Evolutionary conservation across 2,797 vertebrate species (phyloP).

Genomic region (Dicrostonyx torquatus): DNA sequence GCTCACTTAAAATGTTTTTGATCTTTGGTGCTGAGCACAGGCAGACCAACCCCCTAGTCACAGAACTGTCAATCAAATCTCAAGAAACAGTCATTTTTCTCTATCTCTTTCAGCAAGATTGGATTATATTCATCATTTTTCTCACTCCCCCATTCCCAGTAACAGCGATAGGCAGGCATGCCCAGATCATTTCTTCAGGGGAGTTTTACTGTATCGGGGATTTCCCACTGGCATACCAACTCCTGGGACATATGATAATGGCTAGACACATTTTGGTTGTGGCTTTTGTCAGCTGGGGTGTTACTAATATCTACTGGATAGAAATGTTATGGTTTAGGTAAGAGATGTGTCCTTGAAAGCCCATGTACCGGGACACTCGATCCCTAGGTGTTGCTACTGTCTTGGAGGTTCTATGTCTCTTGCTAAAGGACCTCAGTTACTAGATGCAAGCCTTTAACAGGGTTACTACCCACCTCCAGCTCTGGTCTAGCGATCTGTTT

Average conservation of each 20-base stretch:
- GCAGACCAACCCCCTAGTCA: not conserved
- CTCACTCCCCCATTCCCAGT: not conserved
- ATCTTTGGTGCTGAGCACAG: not conserved
- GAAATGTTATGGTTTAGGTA: not conserved
- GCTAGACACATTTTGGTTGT: not conserved
- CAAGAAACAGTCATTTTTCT: not conserved
- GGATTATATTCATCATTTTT: not conserved
- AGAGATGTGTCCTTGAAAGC: not conserved
- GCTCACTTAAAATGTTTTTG: slow-evolving; percentile 59
- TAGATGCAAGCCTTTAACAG: not conserved
- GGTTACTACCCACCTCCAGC: not conserved
- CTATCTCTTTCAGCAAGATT: not conserved
- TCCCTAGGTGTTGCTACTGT: not conserved
- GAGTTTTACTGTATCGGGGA: not conserved
- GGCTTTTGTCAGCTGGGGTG: not conserved
- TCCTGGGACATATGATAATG: not conserved
- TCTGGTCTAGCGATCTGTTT: not conserved
- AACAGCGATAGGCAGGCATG: not conserved
- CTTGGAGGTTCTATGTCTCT: not conserved
- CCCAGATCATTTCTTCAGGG: not conserved
- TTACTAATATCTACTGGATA: not conserved
- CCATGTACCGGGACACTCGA: no score
- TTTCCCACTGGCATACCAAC: rapidly evolving
- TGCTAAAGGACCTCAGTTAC: not conserved
- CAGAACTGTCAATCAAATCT: not conserved